A percentile compares a stretch with the other conserved stretches of the same genome.
phyloP scores from a whole-genome alignment of 2,113 vertebrate genomes.

The Colaptes auratus region DNA sequence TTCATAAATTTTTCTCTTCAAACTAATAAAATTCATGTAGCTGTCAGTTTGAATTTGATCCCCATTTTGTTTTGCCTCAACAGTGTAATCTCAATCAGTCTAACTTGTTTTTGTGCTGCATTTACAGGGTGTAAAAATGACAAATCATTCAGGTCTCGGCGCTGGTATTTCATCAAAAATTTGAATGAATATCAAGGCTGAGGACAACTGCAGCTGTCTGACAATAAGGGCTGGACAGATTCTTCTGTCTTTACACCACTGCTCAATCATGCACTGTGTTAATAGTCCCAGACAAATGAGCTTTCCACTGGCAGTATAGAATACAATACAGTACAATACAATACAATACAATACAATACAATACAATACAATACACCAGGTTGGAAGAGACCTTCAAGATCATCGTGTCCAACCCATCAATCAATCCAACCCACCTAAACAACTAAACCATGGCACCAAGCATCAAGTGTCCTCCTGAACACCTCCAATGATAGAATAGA shows the following conservation, averaged over 20 bases:
- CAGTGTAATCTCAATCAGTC: slow-evolving; percentile 56
- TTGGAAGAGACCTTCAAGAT: no score
- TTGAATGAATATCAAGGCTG: background rate
- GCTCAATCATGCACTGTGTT: background rate
- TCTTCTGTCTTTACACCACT: background rate
- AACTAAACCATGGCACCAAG: no score
- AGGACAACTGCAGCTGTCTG: background rate
- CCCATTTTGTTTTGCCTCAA: slow-evolving; percentile 64
- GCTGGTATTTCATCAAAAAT: slow-evolving; percentile 49
- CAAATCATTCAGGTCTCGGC: slow-evolving; percentile 43
- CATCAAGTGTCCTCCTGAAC: no score
- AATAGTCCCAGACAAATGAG: background rate
- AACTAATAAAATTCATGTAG: slow-evolving; percentile 71
- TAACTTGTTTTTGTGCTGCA: slow-evolving; percentile 58
- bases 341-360: no score
- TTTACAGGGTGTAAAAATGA: slow-evolving; percentile 60
- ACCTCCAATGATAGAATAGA: no score
- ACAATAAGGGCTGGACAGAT: background rate
- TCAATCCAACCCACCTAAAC: no score
- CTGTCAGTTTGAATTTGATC: slow-evolving; percentile 64
- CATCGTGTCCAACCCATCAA: no score
- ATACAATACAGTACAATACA: no score
- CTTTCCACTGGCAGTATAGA: background rate
- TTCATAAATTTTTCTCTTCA: slow-evolving; percentile 49
- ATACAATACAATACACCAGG: no score